phyloP scores from a whole-genome alignment of 2,888 invertebrate genomes.

The Chaitophorus viminalis region DNA sequence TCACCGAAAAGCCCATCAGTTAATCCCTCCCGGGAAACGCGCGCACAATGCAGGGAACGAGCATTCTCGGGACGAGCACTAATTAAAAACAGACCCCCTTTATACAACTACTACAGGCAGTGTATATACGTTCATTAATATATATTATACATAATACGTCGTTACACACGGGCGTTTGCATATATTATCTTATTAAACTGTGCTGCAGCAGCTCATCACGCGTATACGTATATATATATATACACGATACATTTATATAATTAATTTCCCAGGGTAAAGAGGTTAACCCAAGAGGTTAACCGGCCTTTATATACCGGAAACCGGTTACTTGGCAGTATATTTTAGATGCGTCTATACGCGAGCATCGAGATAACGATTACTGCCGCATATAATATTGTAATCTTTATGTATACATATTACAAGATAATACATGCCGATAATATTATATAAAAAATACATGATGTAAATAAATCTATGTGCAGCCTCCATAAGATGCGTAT shows the following conservation, averaged over 20 bases:
- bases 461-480: neutral
- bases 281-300: neutral
- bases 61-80: conserved; percentile 16
- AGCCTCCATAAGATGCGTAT: neutral
- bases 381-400: neutral
- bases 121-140: neutral
- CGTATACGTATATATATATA: too few species aligned
- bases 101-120: neutral
- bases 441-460: neutral
- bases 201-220: too few species aligned
- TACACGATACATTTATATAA: neutral
- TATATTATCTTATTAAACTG: neutral
- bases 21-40: conserved; percentile 1
- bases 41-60: neutral
- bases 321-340: neutral
- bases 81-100: conserved; percentile 42
- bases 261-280: neutral
- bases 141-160: neutral
- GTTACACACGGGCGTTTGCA: neutral
- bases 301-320: conserved; percentile 10
- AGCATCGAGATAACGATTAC: neutral
- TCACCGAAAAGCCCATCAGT: conserved; percentile 7
- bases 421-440: neutral
- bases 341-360: neutral
- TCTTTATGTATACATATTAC: neutral